These are phyloP conservation scores for Danio choprae DNA, from an alignment of 2,797 vertebrate genomes.

Conservation along the genomic window DNA sequence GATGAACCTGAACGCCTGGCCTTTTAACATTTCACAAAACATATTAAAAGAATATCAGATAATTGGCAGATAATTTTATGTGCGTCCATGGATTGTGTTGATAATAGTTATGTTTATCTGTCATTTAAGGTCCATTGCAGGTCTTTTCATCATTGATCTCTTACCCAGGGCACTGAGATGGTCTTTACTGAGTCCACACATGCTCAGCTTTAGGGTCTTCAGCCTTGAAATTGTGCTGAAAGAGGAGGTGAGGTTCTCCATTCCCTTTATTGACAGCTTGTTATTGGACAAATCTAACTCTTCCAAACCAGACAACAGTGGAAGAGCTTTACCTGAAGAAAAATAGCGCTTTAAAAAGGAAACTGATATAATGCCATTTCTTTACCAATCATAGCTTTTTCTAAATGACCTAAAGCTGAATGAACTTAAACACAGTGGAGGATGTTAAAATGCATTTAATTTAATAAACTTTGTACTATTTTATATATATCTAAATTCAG, in stretches of 20 bases:
- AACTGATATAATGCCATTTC: not conserved
- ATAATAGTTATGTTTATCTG: constrained; percentile 10
- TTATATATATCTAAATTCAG: too few relatives aligned
- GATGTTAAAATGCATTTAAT: too few relatives aligned
- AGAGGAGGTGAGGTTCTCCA: constrained; percentile 49
- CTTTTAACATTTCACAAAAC: constrained; percentile 26
- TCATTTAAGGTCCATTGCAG: not conserved
- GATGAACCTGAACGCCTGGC: constrained; percentile 62
- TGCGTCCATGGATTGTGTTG: not conserved
- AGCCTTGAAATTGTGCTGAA: constrained; percentile 59
- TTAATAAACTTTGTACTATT: too few relatives aligned
- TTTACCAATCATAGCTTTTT: not conserved
- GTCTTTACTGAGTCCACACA: constrained; percentile 56
- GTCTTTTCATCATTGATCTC: not conserved
- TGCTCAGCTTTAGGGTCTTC: constrained; percentile 72
- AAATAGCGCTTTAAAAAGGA: not conserved
- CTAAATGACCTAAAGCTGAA: not conserved
- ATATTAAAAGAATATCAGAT: not conserved
- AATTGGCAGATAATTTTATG: not conserved
- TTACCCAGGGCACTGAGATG: constrained; percentile 52
- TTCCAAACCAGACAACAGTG: constrained; percentile 73
- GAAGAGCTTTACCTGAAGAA: constrained; percentile 76
- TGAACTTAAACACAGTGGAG: not conserved
- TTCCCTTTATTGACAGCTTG: constrained; percentile 60
- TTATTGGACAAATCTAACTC: constrained; percentile 85